Evolutionary conservation across 2,888 invertebrate genomes (phyloP).

Genomic region (Glyphotaelius pellucidus): DNA sequence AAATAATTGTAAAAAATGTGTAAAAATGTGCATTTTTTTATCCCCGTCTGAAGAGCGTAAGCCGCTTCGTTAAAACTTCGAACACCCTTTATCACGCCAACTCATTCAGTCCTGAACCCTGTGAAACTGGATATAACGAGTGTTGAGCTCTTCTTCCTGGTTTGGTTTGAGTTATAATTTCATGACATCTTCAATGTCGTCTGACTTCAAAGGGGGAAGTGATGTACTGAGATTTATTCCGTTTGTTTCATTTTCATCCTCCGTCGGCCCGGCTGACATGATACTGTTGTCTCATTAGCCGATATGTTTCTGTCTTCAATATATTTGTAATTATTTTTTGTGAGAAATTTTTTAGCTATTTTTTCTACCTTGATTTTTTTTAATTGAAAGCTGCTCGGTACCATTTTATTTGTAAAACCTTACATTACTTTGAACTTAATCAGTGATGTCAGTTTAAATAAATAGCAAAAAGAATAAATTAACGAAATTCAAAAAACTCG

Average conservation of each 20-base stretch:
- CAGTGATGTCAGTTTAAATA: too few relatives aligned
- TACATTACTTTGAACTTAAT: not conserved
- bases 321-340: not conserved
- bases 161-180: conserved; percentile 27
- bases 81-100: not conserved
- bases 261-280: not conserved
- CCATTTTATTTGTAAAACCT: not conserved
- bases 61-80: conserved; percentile 24
- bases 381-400: not conserved
- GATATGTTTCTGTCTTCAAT: conserved; percentile 11
- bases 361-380: not conserved
- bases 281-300: conserved; percentile 28
- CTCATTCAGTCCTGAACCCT: not conserved
- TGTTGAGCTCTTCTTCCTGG: conserved; percentile 2
- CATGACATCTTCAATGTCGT: conserved; percentile 40
- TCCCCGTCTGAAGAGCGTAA: not conserved
- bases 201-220: conserved; percentile 45
- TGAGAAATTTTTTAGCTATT: not conserved
- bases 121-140: conserved; percentile 38
- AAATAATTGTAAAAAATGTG: not conserved
- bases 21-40: not conserved
- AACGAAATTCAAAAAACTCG: too few relatives aligned
- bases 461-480: too few relatives aligned
- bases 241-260: not conserved
- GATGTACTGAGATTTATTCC: conserved; percentile 28